phyloP scores from a whole-genome alignment of 2,888 invertebrate species.

The Caenorhabditis wallacei region DNA sequence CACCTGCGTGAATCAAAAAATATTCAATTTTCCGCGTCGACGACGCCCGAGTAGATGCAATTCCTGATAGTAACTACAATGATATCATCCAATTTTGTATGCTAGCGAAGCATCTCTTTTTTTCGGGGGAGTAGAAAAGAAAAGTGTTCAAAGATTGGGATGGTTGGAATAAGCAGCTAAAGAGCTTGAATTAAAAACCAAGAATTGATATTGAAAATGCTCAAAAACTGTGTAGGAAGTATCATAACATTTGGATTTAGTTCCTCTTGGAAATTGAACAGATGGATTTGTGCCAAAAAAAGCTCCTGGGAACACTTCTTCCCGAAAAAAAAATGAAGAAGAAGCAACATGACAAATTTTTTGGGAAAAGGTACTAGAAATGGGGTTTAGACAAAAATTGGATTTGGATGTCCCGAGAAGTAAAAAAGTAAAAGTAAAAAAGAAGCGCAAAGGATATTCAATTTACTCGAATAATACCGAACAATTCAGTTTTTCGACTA shows the following conservation, averaged over 20 bases:
- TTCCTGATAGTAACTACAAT: slow-evolving; percentile 60
- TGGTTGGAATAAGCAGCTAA: too few species aligned
- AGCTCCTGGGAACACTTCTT: slow-evolving; percentile 29
- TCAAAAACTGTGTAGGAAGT: slow-evolving; percentile 3
- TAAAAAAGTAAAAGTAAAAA: slow-evolving; percentile 56
- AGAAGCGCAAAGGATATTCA: slow-evolving; percentile 56
- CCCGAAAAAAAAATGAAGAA: slow-evolving; percentile 16
- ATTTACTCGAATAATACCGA: slow-evolving; percentile 44
- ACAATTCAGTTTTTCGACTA: slow-evolving; percentile 39
- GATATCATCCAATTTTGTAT: slow-evolving; percentile 59
- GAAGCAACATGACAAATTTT: slow-evolving; percentile 48
- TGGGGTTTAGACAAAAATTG: slow-evolving; percentile 52
- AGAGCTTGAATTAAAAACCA: too few species aligned
- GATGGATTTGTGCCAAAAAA: not conserved
- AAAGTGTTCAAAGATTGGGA: slow-evolving; percentile 25
- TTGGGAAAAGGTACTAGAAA: slow-evolving; percentile 52
- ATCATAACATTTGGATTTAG: not conserved
- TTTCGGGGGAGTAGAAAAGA: not conserved
- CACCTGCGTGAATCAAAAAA: slow-evolving; percentile 59
- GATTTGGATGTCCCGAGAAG: slow-evolving; percentile 48
- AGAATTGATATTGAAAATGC: too few species aligned
- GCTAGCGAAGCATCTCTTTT: slow-evolving; percentile 21
- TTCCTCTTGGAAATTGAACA: not conserved
- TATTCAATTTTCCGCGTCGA: slow-evolving; percentile 61
- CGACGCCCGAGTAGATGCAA: slow-evolving; percentile 57